phyloP scores from a whole-genome alignment of 2,113 vertebrate species.

The Phyllopteryx taeniolatus region DNA sequence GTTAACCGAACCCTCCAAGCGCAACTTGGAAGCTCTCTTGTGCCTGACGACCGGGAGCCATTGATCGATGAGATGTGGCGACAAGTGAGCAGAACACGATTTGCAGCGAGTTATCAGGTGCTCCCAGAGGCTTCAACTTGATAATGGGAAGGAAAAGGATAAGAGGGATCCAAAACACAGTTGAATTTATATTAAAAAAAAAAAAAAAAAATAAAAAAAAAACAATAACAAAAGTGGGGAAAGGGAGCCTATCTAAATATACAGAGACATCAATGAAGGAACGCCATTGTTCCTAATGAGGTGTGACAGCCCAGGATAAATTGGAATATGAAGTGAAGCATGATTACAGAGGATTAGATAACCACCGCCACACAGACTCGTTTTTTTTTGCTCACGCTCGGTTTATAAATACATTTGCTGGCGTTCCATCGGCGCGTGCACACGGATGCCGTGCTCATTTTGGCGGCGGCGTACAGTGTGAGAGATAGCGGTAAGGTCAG shows the following conservation, averaged over 20 bases:
- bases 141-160: not conserved
- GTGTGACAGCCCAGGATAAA: conserved; percentile 65
- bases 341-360: conserved; percentile 69
- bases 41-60: not conserved
- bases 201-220: not conserved
- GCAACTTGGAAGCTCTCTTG: conserved; percentile 19
- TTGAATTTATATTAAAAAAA: conserved; percentile 15
- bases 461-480: conserved; percentile 25
- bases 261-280: conserved; percentile 55
- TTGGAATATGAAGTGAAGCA: conserved; percentile 68
- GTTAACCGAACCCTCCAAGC: conserved; percentile 42
- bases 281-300: conserved; percentile 58
- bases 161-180: conserved; percentile 1
- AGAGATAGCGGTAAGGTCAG: conserved; percentile 63
- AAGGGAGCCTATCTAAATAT: conserved; percentile 40
- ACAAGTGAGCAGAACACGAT: not conserved
- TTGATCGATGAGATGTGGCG: not conserved
- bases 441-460: conserved; percentile 24
- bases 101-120: not conserved
- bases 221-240: conserved; percentile 18
- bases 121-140: not conserved
- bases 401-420: conserved; percentile 42
- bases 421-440: conserved; percentile 38
- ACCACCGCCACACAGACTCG: conserved; percentile 55
- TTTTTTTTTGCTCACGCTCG: conserved; percentile 32